These are phyloP conservation scores for Tinamus guttatus DNA, from an alignment of 2,113 vertebrate genomes.

Conservation along the genomic window DNA sequence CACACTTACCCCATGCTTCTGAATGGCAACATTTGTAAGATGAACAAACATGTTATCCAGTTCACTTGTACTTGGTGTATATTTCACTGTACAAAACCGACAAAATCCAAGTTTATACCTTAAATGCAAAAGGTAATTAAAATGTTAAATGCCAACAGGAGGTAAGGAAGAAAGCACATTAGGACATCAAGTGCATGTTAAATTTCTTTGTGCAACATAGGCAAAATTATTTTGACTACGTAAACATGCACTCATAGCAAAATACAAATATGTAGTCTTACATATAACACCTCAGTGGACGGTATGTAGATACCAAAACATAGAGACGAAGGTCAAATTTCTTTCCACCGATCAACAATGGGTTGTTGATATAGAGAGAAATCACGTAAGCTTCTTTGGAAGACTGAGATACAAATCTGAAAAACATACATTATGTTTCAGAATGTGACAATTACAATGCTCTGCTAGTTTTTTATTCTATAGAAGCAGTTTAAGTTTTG, in stretches of 20 bases:
- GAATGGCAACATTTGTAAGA: conserved; percentile 97
- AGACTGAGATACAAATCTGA: conserved; percentile 89
- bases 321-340: conserved; percentile 98
- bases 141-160: background rate
- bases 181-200: background rate
- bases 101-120: conserved; percentile 98
- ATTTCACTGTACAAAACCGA: conserved; percentile 97
- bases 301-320: conserved; percentile 93
- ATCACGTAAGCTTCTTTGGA: conserved; percentile 97
- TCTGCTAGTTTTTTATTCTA: background rate
- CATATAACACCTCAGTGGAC: conserved; percentile 97
- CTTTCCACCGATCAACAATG: conserved; percentile 93
- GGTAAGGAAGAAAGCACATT: background rate
- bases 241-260: background rate
- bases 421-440: background rate
- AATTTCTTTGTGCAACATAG: background rate
- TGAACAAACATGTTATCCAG: conserved; percentile 99
- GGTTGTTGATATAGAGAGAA: conserved; percentile 96
- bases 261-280: conserved; percentile 67
- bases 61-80: conserved; percentile 95
- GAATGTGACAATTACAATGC: background rate
- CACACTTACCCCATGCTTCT: conserved; percentile 92
- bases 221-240: background rate
- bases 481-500: background rate
- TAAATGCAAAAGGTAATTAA: conserved; percentile 18